Evolutionary conservation across 2,797 vertebrate species (phyloP), one percentile per base, ranked within the genome.

Genomic region (Hydrolagus colliei): DNA sequence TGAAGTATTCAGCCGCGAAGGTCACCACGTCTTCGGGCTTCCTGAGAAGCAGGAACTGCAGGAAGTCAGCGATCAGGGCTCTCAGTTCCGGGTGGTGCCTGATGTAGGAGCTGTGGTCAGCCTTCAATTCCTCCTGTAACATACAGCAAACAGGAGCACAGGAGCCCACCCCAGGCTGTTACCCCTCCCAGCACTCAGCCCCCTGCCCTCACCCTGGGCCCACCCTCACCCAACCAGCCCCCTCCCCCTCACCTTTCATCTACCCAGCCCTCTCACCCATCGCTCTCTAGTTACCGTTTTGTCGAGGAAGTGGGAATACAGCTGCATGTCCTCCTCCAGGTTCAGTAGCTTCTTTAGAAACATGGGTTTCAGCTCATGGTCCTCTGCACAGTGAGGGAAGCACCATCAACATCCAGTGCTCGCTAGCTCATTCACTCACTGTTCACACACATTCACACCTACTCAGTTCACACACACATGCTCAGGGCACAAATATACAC

Each of bases 281-380:
- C 6, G 41, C 41, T 6, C 41, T 6, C 41, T 52, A 6, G 73
- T 92, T 88, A 98, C 98, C 96, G 97, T 97, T 91, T 95, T 94
- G 86, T 96, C 95, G 89, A 96, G 87, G 91, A 96, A 98, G 86
- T 86, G 92, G 1, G 95, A 97, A 74, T 80, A 90, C 88, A 98
- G 92, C 87, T 97, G 92, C 71, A 93, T 86, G 88, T 99, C 97
- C 35, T 97, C 95, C 88, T 97, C 94, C 97, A 96, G 98, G 18
- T 89, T 89, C 86, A 97, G 87, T 14, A 93, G 90, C 86, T 93
- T 91, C 91, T 94, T 96, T 87, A 92, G 92, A 89, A 93, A 94
- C 18, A 86, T 72, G 0, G 89, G 88, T 65, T 73, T 90, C 11
- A 87, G 87, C 27, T 90, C 89, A 67, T 86, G 75, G 52, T 89